phyloP scores from a whole-genome alignment of 2,888 invertebrate species.

The Malthinus seriepunctatus region DNA sequence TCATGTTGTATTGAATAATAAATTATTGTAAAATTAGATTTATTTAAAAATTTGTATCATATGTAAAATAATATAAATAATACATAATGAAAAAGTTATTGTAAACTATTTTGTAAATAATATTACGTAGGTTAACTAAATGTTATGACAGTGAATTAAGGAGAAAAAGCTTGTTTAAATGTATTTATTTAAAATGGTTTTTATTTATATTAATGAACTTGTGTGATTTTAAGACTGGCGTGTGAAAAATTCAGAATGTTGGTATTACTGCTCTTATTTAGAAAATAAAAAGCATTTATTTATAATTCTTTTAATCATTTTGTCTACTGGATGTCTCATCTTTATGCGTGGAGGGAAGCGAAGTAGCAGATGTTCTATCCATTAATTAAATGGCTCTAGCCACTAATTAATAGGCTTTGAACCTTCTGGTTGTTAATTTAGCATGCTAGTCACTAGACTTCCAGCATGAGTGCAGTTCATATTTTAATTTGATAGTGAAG shows the following conservation, averaged over 20 bases:
- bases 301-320: conserved; percentile 4
- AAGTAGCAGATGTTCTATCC: too few relatives aligned
- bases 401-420: too few relatives aligned
- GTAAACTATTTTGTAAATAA: conserved; percentile 32
- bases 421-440: too few relatives aligned
- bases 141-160: conserved; percentile 25
- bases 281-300: conserved; percentile 26
- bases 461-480: too few relatives aligned
- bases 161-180: conserved; percentile 20
- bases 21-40: conserved; percentile 36
- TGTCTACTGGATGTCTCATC: neutral
- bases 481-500: too few relatives aligned
- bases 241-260: conserved; percentile 20
- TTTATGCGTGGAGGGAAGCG: too few relatives aligned
- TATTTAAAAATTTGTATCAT: conserved; percentile 38
- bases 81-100: conserved; percentile 20
- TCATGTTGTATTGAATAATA: conserved; percentile 36
- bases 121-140: conserved; percentile 24
- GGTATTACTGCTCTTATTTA: conserved; percentile 23
- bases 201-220: conserved; percentile 30
- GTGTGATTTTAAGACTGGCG: conserved; percentile 32
- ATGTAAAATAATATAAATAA: conserved; percentile 35
- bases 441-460: too few relatives aligned
- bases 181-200: conserved; percentile 30
- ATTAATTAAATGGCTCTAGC: too few relatives aligned